Base-by-base conservation (phyloP, 1,140 invertebrate species). In the Trichonephila inaurata region DNA sequence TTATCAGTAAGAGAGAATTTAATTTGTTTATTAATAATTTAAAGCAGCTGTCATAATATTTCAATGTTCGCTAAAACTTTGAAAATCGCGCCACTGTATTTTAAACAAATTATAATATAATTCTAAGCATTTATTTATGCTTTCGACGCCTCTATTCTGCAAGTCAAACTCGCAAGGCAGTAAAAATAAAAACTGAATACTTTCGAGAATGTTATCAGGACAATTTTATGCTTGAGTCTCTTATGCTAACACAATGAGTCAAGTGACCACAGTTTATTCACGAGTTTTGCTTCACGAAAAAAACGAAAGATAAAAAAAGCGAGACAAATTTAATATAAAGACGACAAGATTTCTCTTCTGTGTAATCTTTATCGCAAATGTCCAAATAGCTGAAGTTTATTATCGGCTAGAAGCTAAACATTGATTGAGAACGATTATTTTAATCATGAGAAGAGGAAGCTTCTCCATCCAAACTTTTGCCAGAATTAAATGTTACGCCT, bases 401-500 rank as follows among this genome's bases (percentile, higher is more conserved):
- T 83, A 60, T 60, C 51, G 28, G 19, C 82, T 83, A 60, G 51
- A 83, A 83, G 82, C 40, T 83, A 24, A 83, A 51, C 51, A 51
- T 51, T 58, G 51, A 83, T 83, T 83, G 21, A 83, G 82, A 83
- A 28, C 44, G 82, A 83, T 83, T 83, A 83, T 83, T 51, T 83
- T 40, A 77, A 77, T 77, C 72, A 77, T 12, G 72, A 77, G 72
- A 77, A 28, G 12, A 33, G 72, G 28, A 40, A 40, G 58, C 82
- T 58, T 60, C 62, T 60, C 85, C 33, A 85, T 81, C 60, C 58
- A 83, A 91, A 83, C 81, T 83, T 85, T 91, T 83, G 66, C 40
- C 28, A 83, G 51, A 91, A 83, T 91, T 91, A 85, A 91, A 85
- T 90, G 90, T 33, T 40, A 83, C 60, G 81, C 33, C 60, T 85